Conservation (phyloP, 2,113 vertebrate species). For the Hippocampus zosterae region DNA sequence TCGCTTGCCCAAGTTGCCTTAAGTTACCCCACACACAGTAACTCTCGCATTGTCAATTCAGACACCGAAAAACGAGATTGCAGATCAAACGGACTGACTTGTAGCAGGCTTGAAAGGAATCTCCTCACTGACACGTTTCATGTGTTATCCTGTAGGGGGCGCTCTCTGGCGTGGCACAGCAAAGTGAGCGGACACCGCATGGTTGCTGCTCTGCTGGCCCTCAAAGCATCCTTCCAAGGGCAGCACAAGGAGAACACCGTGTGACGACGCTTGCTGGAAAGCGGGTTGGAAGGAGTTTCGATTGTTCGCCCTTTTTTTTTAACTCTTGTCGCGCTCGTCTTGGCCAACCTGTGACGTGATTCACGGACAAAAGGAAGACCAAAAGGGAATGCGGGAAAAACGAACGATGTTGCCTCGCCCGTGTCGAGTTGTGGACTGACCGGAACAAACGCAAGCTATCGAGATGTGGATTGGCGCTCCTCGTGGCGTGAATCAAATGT, state of each 20-base stretch:
- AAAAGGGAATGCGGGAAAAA: too few species aligned
- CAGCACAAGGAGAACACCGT: slow-evolving; percentile 53
- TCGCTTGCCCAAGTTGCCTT: too few species aligned
- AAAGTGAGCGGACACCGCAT: slow-evolving; percentile 70
- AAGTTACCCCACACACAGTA: too few species aligned
- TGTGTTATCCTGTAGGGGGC: slow-evolving; percentile 64
- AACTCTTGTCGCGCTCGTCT: neutral
- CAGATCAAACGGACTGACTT: neutral
- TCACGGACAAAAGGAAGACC: too few species aligned
- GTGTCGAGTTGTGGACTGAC: too few species aligned
- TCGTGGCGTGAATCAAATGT: neutral
- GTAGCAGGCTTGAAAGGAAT: neutral
- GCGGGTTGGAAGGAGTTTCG: neutral
- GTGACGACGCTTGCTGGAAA: slow-evolving; percentile 12
- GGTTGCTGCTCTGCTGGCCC: slow-evolving; percentile 60
- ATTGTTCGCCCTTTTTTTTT: neutral
- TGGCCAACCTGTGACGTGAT: neutral
- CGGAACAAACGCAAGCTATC: too few species aligned
- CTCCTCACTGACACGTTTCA: neutral
- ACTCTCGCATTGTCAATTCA: too few species aligned
- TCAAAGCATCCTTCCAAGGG: slow-evolving; percentile 69
- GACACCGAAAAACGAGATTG: too few species aligned
- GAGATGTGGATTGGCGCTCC: neutral
- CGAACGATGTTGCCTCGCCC: too few species aligned
- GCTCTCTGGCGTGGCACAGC: slow-evolving; percentile 74